Evolutionary conservation across 2,888 invertebrate genomes (phyloP), one percentile per base, ranked within the genome.

Genomic region (Tipula unca): DNA sequence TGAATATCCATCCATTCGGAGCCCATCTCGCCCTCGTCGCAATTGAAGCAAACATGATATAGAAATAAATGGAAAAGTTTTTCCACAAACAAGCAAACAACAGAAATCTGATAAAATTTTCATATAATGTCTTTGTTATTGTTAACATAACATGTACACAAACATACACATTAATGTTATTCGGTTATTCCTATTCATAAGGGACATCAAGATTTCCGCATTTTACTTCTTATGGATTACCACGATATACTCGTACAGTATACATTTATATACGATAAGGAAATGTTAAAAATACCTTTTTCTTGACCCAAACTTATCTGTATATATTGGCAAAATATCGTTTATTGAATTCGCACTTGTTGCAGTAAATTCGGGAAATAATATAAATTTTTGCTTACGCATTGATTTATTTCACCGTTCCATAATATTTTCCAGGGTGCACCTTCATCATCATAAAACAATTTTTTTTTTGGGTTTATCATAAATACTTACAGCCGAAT

Each of bases 191-290:
- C 69, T 69, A 69, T 69, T 69, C 69, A 69, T 25, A 69, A 69
- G 69, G 69, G 69, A 69, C 69, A 69, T 69, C 69, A 69, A 69
- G 69, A 69, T 69, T 69, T 69, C 69, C 69, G 69, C 69, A 69
- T 69, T 25, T 69, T 25, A 69, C 69, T 25, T 13, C 10, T 25
- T 25, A 69, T 8, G 20, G 69, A 25, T 69, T 25, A 69, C 25
- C 69, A 20, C 14, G n/a, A 48, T 48, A n/a, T 5, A 39, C 10
- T 39, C 32, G n/a, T n/a, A n/a, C n/a, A n/a, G 13, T 39, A 39
- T 13, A 39, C 25, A 8, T 14, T 10, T 25, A 13, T 20, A 25
- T 13, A 69, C 13, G 69, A 69, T 69, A 25, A 69, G 69, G 6
- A 69, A 69, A 69, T 25, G 69, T n/a, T n/a, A 6, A n/a, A 48